Base-by-base conservation (phyloP, 2,797 vertebrate genomes). In the Cryptoblepharus egeriae region DNA sequence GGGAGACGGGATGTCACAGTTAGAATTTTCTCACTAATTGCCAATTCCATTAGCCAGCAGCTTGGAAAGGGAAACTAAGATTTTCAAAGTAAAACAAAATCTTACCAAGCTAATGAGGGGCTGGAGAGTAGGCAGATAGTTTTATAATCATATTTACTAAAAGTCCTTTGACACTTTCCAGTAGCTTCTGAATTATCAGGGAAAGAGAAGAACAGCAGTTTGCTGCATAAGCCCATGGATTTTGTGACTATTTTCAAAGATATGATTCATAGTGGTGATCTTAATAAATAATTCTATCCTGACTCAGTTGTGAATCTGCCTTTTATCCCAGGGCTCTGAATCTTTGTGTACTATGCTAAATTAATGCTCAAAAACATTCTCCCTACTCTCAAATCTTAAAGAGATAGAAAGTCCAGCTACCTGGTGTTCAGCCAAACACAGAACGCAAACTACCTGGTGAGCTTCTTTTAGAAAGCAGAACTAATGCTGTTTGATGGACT, bases 1-100 rank as follows among this genome's bases (percentile, higher is more conserved):
- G 71, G 78, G 81, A 87, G 70, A 82, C 83, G 70, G 74, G 49
- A 77, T 88, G 79, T 81, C 65, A 0, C 74, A 72, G 76, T 75
- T 88, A 88, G 87, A 87, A 89, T 90, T 88, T 85, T 89, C 39
- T 90, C 81, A 60, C 76, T 91, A 92, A 92, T 91, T 93, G 82
- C 83, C 61, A 64, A 63, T 55, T 20, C 60, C 79, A 81, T 73
- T 52, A 73, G 30, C 72, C 80, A 80, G 80, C 84, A 92, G 80
- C 24, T 57, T 80, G 55, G 70, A 78, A 87, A 52, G 18, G 79
- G 68, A 84, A 86, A 28, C 0, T 8, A 35, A 73, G 85, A 79
- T 11, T 63, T 42, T 71, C 68, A 71, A n/a, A 74, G 57, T 52
- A 22, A 58, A 39, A 58, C 24, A 72, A 70, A 60, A 77, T 32